Evolutionary conservation across 2,113 vertebrate species (phyloP).

Genomic region (Panthera tigris): DNA sequence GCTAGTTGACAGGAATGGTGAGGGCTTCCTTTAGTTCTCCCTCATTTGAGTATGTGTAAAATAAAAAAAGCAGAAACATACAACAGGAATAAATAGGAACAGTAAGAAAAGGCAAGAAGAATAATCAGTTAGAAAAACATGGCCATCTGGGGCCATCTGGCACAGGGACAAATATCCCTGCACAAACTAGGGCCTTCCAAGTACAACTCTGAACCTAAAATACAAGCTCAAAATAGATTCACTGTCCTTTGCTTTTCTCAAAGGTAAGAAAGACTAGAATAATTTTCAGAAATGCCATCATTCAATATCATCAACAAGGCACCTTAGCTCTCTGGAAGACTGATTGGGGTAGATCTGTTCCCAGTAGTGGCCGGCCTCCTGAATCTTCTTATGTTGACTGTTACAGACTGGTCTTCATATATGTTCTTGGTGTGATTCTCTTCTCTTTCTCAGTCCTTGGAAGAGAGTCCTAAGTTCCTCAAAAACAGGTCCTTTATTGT

Average conservation of each 20-base stretch:
- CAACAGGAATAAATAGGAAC: not conserved
- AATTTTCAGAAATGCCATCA: not conserved
- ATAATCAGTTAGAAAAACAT: not conserved
- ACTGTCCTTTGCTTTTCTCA: not conserved
- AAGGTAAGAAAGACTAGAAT: not conserved
- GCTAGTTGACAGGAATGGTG: not conserved
- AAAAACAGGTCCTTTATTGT: not conserved
- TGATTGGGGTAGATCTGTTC: not conserved
- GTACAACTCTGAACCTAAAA: not conserved
- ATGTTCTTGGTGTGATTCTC: not conserved
- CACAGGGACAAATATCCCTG: not conserved
- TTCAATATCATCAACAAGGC: not conserved
- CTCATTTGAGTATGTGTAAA: not conserved
- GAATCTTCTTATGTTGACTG: not conserved
- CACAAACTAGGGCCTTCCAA: not conserved
- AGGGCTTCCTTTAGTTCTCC: not conserved
- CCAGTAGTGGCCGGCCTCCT: not conserved
- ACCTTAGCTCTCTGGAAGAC: not conserved
- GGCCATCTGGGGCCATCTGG: not conserved
- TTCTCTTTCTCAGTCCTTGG: not conserved
- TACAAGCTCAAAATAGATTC: not conserved
- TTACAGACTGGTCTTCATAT: not conserved
- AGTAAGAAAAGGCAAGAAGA: not conserved
- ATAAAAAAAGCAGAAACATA: slow-evolving; percentile 1
- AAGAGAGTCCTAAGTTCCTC: not conserved